These are phyloP conservation scores for Tonatia bakeri DNA, from an alignment of 2,113 vertebrate genomes.

Conservation along the genomic window DNA sequence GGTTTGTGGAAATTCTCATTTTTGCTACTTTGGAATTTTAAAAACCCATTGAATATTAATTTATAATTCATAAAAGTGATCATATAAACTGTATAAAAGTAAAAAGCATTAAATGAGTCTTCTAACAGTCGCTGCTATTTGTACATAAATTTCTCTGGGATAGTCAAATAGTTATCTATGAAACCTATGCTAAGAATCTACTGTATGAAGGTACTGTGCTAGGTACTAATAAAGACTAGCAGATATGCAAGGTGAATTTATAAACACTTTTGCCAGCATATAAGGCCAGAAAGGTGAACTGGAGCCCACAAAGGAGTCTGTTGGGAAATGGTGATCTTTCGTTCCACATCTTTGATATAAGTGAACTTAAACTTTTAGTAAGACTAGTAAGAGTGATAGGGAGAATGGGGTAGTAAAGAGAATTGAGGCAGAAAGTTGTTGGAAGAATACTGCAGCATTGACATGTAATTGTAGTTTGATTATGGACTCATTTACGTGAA, in stretches of 20 bases:
- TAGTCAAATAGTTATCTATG: not conserved
- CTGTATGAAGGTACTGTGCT: not conserved
- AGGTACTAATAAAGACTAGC: not conserved
- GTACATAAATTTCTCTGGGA: not conserved
- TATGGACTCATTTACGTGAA: not conserved
- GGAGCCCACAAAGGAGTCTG: not conserved
- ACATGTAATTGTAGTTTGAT: not conserved
- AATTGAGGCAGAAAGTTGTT: not conserved
- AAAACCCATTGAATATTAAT: not conserved
- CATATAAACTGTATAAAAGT: not conserved
- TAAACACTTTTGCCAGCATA: not conserved
- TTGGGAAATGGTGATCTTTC: not conserved
- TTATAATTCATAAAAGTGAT: not conserved
- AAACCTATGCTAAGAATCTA: not conserved
- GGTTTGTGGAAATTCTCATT: not conserved
- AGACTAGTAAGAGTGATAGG: not conserved
- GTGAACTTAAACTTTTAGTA: not conserved
- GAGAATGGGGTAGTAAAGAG: not conserved
- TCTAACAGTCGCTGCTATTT: not conserved
- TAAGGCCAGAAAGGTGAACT: not conserved
- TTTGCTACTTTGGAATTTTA: not conserved
- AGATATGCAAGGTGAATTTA: not conserved
- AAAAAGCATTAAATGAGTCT: not conserved
- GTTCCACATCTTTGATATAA: not conserved
- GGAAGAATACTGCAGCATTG: not conserved